Conservation (phyloP, 2,113 vertebrate species). For the Menura novaehollandiae region DNA sequence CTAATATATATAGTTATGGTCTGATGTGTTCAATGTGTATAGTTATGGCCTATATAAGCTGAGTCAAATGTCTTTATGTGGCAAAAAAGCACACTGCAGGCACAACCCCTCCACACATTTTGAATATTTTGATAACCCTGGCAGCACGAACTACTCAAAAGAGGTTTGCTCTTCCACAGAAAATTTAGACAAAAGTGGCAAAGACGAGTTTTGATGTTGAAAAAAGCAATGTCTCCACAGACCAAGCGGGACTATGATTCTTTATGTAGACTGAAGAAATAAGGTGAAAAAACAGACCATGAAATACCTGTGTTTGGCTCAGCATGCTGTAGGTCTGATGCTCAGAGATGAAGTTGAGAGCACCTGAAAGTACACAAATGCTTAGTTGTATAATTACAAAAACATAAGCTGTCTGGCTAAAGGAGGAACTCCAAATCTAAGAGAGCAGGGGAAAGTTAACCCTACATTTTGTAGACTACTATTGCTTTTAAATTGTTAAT, state of each 20-base stretch:
- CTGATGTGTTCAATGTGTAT: neutral
- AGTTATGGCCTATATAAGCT: neutral
- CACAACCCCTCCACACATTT: neutral
- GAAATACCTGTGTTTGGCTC: neutral
- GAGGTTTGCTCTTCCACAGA: neutral
- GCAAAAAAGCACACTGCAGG: fast-evolving
- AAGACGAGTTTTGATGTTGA: fast-evolving
- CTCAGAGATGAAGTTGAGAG: neutral
- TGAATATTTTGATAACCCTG: neutral
- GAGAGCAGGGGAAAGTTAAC: neutral
- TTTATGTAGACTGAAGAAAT: neutral
- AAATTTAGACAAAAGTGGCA: neutral
- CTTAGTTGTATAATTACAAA: neutral
- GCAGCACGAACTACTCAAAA: neutral
- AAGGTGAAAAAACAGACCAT: neutral
- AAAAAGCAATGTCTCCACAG: neutral
- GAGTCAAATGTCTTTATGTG: neutral
- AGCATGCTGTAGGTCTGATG: neutral
- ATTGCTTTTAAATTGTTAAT: neutral
- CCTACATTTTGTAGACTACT: neutral
- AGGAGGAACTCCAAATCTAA: neutral
- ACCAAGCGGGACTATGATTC: neutral
- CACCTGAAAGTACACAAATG: neutral
- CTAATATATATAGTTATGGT: neutral
- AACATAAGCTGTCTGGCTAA: neutral